These are phyloP conservation scores for Aphelinus certus DNA, from an alignment of 1,140 invertebrate genomes.

Conservation along the genomic window DNA sequence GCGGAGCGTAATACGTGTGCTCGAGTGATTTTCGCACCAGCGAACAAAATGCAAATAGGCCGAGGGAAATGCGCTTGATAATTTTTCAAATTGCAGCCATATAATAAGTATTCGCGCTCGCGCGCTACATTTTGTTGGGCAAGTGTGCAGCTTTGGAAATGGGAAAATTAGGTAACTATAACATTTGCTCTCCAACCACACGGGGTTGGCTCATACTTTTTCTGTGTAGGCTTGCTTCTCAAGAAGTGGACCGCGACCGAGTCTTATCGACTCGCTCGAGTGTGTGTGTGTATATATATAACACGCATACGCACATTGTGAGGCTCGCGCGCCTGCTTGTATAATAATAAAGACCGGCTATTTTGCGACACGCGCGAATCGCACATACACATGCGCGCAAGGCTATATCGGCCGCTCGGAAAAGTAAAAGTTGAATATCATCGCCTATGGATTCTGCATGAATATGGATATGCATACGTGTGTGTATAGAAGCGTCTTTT, in stretches of 20 bases:
- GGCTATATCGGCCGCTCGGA: not conserved
- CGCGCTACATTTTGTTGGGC: too few relatives aligned
- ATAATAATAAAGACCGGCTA: not conserved
- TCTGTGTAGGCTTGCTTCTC: not conserved
- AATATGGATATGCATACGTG: too few relatives aligned
- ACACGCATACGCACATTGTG: too few relatives aligned
- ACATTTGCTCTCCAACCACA: not conserved
- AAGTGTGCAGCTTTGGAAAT: not conserved
- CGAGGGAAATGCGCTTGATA: not conserved
- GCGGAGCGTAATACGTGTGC: too few relatives aligned
- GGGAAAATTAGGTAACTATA: not conserved
- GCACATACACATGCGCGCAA: not conserved
- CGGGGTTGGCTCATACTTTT: not conserved
- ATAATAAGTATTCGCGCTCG: not conserved
- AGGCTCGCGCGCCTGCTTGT: constrained; percentile 4
- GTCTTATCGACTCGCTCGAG: constrained; percentile 53
- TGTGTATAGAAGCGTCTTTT: too few relatives aligned
- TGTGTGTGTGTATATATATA: constrained; percentile 39
- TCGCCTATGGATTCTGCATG: too few relatives aligned
- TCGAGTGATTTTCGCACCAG: too few relatives aligned
- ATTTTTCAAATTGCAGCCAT: not conserved
- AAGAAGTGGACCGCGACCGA: constrained; percentile 61
- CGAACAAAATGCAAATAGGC: too few relatives aligned
- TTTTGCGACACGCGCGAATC: constrained; percentile 40
- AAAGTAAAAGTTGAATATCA: constrained; percentile 3